A percentile compares a stretch with the other conserved stretches of the same genome.
Evolutionary conservation across 2,888 invertebrate genomes (phyloP).

Genomic region (Eupeodes latifasciatus): DNA sequence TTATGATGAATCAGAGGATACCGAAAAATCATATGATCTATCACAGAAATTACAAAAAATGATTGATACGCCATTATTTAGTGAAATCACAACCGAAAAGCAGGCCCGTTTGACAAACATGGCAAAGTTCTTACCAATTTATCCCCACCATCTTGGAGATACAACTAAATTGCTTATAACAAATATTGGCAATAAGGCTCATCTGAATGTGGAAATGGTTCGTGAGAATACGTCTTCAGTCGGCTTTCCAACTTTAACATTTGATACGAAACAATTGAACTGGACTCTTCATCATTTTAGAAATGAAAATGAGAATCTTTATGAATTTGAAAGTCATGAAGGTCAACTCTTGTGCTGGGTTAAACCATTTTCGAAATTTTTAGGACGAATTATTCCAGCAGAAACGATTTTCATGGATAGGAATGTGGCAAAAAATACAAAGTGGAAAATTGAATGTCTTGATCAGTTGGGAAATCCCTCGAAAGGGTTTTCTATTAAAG

Average conservation of each 20-base stretch:
- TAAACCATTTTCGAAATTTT: neutral
- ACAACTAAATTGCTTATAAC: neutral
- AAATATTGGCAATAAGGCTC: neutral
- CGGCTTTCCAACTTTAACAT: neutral
- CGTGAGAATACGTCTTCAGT: neutral
- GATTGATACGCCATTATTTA: neutral
- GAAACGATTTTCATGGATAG: neutral
- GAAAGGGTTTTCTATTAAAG: constrained; percentile 2
- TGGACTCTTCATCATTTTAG: neutral
- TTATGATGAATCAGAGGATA: neutral
- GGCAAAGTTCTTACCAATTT: neutral
- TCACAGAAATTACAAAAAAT: constrained; percentile 4
- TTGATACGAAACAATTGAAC: neutral
- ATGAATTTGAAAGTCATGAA: neutral
- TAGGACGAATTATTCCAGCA: neutral
- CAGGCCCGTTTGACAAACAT: neutral
- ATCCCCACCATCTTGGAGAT: neutral
- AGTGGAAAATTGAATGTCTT: constrained; percentile 3
- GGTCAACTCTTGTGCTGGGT: constrained; percentile 11
- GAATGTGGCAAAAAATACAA: neutral
- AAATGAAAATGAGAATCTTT: neutral
- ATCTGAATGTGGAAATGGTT: neutral
- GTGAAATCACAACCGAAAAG: neutral
- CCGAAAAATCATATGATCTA: neutral
- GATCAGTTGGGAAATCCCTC: neutral